Conservation (phyloP, 2,113 vertebrate genomes). For the Coptodon rendalli region DNA sequence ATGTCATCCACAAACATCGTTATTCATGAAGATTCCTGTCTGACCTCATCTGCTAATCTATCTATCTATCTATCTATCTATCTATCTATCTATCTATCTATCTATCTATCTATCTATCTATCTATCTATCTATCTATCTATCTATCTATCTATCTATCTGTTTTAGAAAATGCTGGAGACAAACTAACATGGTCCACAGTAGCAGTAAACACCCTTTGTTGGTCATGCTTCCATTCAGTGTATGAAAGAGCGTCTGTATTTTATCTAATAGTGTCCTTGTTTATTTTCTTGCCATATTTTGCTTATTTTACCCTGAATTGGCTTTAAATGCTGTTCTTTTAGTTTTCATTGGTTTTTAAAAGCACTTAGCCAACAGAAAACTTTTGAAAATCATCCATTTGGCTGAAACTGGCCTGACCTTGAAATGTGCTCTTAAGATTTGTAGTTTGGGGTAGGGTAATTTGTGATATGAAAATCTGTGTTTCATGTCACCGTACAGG, state of each 20-base stretch:
- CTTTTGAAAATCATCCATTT: background rate
- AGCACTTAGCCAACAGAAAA: background rate
- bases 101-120: background rate
- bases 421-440: background rate
- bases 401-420: background rate
- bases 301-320: background rate
- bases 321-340: background rate
- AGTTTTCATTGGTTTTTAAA: background rate
- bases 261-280: background rate
- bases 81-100: no score
- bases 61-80: no score
- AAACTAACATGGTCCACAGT: background rate
- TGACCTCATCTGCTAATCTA: no score
- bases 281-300: background rate
- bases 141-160: no score
- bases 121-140: no score
- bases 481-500: background rate
- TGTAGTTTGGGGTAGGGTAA: background rate
- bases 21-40: background rate
- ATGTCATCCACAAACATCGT: background rate
- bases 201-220: background rate
- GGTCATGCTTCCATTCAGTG: background rate
- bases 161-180: background rate
- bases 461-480: background rate
- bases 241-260: background rate